Evolutionary conservation across 1,140 invertebrate species (phyloP), one percentile per base, ranked within the genome.

Genomic region (Pissodes strobi): DNA sequence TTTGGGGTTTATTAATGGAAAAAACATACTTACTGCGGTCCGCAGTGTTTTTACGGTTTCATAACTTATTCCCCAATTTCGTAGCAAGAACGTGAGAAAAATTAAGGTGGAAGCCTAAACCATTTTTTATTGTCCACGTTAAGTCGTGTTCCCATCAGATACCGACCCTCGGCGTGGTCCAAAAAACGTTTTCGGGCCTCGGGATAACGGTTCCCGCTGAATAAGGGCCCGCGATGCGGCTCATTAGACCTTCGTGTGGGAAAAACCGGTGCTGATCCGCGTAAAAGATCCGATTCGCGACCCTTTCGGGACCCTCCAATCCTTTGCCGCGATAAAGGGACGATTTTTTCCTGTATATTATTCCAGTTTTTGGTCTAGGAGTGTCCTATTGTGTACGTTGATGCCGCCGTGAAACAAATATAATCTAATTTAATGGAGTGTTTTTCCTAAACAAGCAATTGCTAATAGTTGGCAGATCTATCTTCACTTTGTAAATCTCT

Each of bases 251-350:
- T 18, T 45, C 18, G 41, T 45, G 19, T 45, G 41, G 41, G 41
- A 45, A 45, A 45, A 45, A 45, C 41, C 41, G 41, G 41, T 45
- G 41, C 17, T 21, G 41, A 45, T 45, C 41, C 41, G 41, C 41
- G 41, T 45, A 45, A 45, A 45, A 18, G 41, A 45, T 45, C 41
- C 15, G 41, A 45, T 45, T 45, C 41, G 41, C 41, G 41, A 45
- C 41, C 41, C 41, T 43, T 39, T n/a, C 13, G 15, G 6, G 15
- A 21, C 19, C 41, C 41, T 45, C 19, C 41, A 45, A 45, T 45
- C 41, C 41, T 18, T n/a, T 45, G 15, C 1, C 41, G 41, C 41
- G 41, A 45, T 18, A 45, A 45, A 19, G 41, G 17, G 12, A 45
- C 5, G 2, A 4, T 18, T 21, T 45, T 45, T 45, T 45, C 19